These are phyloP conservation scores for Agapornis roseicollis DNA, from an alignment of 2,113 vertebrate species.

Conservation along the genomic window DNA sequence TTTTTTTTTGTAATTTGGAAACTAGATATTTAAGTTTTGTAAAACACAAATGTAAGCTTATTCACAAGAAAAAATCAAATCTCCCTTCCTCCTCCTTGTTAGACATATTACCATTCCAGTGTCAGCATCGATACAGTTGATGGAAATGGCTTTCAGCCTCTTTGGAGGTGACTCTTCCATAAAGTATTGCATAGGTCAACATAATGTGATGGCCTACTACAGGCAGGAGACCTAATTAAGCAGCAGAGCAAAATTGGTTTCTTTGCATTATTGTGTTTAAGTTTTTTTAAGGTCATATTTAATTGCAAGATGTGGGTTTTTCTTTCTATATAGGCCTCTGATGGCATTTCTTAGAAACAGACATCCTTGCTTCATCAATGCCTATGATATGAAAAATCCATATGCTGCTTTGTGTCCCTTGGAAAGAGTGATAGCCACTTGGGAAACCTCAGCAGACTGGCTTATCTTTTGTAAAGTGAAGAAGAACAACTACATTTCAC, in stretches of 20 bases:
- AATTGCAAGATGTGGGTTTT: slow-evolving; percentile 25
- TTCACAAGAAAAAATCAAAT: neutral
- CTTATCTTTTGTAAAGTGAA: neutral
- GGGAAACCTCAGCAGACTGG: neutral
- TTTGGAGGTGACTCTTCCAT: slow-evolving; percentile 63
- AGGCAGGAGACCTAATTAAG: slow-evolving; percentile 65
- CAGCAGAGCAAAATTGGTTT: slow-evolving; percentile 60
- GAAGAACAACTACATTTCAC: neutral
- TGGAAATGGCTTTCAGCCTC: slow-evolving; percentile 61
- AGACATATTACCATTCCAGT: neutral
- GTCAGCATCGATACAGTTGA: slow-evolving; percentile 45
- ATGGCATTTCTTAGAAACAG: neutral
- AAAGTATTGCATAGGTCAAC: slow-evolving; percentile 64
- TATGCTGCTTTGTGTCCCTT: neutral
- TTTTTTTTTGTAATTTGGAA: neutral
- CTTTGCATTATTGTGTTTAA: slow-evolving; percentile 62
- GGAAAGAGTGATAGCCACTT: neutral
- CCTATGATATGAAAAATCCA: slow-evolving; percentile 18
- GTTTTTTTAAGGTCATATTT: slow-evolving; percentile 35
- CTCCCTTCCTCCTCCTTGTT: slow-evolving; percentile 19
- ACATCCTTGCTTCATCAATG: neutral
- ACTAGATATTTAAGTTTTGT: neutral
- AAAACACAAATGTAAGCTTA: neutral
- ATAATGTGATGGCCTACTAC: slow-evolving; percentile 44
- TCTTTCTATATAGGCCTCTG: neutral